Percentiles rank a stretch among this genome's conserved stretches.
Conservation (phyloP, 2,113 vertebrate species). For the Micronisus gabar region DNA sequence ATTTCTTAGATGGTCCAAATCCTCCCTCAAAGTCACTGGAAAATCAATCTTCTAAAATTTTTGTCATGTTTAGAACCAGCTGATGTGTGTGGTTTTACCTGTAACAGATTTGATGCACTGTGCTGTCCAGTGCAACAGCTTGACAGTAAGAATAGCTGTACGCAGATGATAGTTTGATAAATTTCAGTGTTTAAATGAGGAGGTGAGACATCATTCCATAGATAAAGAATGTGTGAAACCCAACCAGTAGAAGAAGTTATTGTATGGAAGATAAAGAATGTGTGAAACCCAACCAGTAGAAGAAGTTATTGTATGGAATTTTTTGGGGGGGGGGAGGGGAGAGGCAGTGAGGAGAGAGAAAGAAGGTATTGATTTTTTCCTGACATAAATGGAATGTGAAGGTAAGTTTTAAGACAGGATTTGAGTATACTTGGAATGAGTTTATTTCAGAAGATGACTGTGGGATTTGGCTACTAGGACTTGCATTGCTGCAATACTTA, state of each 20-base stretch:
- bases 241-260: background rate
- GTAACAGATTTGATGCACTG: background rate
- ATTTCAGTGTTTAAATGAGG: background rate
- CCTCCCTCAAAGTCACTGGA: background rate
- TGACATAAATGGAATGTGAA: background rate
- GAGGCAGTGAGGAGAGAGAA: background rate
- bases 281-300: background rate
- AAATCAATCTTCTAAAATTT: background rate
- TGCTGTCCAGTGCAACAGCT: background rate
- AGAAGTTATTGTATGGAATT: background rate
- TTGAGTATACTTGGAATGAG: background rate
- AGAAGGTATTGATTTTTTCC: background rate
- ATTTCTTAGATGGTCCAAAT: background rate
- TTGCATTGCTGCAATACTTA: background rate
- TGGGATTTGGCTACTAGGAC: background rate
- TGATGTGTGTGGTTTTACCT: background rate
- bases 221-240: background rate
- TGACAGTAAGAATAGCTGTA: background rate
- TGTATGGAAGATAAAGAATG: background rate
- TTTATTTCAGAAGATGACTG: background rate
- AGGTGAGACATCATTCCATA: background rate
- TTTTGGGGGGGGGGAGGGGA: no score
- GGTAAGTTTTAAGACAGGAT: background rate
- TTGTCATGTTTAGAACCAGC: background rate
- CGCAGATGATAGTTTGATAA: background rate